phyloP scores from a whole-genome alignment of 2,888 invertebrate genomes.

The Drosophila paranaensis region DNA sequence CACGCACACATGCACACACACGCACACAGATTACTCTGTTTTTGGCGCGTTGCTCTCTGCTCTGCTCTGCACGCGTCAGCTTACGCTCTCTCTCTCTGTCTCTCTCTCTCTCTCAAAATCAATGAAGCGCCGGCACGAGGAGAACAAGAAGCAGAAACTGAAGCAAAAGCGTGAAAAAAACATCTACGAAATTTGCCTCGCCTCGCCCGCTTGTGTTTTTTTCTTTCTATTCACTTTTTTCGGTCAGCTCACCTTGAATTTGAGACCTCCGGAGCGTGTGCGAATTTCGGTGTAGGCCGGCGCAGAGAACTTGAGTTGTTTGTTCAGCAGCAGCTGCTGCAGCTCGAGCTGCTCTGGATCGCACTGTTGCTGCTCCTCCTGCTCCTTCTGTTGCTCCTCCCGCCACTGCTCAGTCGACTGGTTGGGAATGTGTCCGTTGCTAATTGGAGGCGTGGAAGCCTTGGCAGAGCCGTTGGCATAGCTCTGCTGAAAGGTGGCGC shows the following conservation, averaged over 20 bases:
- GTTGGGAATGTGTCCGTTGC: constrained; percentile 53
- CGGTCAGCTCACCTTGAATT: constrained; percentile 71
- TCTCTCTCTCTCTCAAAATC: constrained; percentile 28
- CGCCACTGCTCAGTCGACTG: constrained; percentile 6
- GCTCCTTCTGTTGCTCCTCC: not conserved
- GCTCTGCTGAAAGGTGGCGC: constrained; percentile 41
- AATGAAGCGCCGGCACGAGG: constrained; percentile 53
- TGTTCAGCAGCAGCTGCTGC: constrained; percentile 43
- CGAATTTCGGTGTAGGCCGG: constrained; percentile 80
- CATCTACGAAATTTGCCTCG: constrained; percentile 29
- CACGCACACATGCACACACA: constrained; percentile 3
- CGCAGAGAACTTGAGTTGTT: constrained; percentile 72
- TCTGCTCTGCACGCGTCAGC: constrained; percentile 5
- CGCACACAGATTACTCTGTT: constrained; percentile 8
- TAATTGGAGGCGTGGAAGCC: constrained; percentile 35
- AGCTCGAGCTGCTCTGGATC: not conserved
- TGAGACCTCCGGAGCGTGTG: constrained; percentile 64
- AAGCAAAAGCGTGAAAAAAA: constrained; percentile 22
- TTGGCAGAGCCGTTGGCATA: constrained; percentile 34
- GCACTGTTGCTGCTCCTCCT: not conserved
- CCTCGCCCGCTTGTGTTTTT: constrained; percentile 11
- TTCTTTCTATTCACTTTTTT: constrained; percentile 2
- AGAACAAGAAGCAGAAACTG: constrained; percentile 30
- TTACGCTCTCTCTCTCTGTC: not conserved
- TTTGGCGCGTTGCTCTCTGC: constrained; percentile 25